phyloP scores from a whole-genome alignment of 1,140 invertebrate genomes.

The Bacillus rossius region DNA sequence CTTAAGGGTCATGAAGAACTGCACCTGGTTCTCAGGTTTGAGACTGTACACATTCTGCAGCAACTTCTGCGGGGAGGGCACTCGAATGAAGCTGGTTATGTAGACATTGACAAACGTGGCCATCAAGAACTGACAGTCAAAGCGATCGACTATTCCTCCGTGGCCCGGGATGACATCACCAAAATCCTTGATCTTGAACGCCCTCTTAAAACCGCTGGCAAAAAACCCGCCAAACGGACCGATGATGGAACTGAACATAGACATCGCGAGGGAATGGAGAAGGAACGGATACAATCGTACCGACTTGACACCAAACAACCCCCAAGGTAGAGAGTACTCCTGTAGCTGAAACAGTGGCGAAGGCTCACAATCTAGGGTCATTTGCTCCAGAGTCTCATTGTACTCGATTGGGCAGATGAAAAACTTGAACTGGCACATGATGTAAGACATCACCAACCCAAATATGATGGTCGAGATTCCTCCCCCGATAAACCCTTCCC shows the following conservation, averaged over 20 bases:
- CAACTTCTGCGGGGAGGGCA: slow-evolving; percentile 76
- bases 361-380: slow-evolving; percentile 90
- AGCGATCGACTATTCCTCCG: slow-evolving; percentile 97
- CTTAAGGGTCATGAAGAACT: slow-evolving; percentile 75
- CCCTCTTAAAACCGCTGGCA: slow-evolving; percentile 97
- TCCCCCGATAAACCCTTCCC: slow-evolving; percentile 98
- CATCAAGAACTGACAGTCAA: slow-evolving; percentile 99
- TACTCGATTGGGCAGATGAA: slow-evolving; percentile 96
- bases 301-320: slow-evolving; percentile 31
- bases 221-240: slow-evolving; percentile 99
- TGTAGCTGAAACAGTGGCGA: slow-evolving; percentile 81
- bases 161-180: slow-evolving; percentile 90
- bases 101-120: slow-evolving; percentile 98
- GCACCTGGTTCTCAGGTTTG: slow-evolving; percentile 85
- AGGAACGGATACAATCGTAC: slow-evolving; percentile 89
- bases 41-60: slow-evolving; percentile 77
- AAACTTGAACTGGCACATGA: slow-evolving; percentile 87
- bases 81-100: slow-evolving; percentile 90
- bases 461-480: slow-evolving; percentile 90
- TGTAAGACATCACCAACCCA: slow-evolving; percentile 79
- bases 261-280: slow-evolving; percentile 88
- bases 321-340: slow-evolving; percentile 68
- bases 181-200: slow-evolving; percentile 98
- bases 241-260: slow-evolving; percentile 94
- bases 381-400: slow-evolving; percentile 69